Evolutionary conservation across 2,797 vertebrate genomes (phyloP).

Genomic region (Periparus ater): DNA sequence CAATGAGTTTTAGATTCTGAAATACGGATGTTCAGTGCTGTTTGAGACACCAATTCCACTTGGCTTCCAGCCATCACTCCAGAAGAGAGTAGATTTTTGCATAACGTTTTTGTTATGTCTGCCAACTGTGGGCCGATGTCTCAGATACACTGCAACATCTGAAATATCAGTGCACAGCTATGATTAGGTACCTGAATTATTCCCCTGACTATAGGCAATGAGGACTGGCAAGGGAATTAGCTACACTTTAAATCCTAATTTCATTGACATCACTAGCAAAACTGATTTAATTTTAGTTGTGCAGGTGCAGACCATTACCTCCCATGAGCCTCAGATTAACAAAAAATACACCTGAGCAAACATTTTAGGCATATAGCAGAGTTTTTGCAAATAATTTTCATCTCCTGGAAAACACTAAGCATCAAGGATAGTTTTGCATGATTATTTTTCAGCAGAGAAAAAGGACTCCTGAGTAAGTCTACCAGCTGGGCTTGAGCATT

Average conservation of each 20-base stretch:
- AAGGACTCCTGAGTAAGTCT: not conserved
- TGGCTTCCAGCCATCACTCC: not conserved
- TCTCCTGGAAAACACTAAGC: not conserved
- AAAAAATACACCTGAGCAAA: conserved; percentile 15
- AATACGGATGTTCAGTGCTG: not conserved
- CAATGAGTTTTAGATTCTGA: not conserved
- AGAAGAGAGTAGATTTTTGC: not conserved
- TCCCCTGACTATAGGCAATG: not conserved
- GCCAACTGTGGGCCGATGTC: not conserved
- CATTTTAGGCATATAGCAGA: not conserved
- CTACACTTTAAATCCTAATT: conserved; percentile 4
- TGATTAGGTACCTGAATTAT: not conserved
- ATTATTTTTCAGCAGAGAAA: not conserved
- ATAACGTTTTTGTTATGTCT: not conserved
- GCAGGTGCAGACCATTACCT: not conserved
- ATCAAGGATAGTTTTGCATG: not conserved
- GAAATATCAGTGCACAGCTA: not conserved
- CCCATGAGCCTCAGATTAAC: not conserved
- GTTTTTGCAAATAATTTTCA: conserved; percentile 5
- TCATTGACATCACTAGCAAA: not conserved
- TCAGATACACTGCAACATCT: not conserved
- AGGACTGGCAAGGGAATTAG: not conserved
- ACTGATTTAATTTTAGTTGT: conserved; percentile 3
- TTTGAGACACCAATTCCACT: not conserved
- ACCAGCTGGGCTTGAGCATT: not conserved